These are phyloP conservation scores for Ginglymostoma cirratum DNA, from an alignment of 2,113 vertebrate species.

Conservation along the genomic window DNA sequence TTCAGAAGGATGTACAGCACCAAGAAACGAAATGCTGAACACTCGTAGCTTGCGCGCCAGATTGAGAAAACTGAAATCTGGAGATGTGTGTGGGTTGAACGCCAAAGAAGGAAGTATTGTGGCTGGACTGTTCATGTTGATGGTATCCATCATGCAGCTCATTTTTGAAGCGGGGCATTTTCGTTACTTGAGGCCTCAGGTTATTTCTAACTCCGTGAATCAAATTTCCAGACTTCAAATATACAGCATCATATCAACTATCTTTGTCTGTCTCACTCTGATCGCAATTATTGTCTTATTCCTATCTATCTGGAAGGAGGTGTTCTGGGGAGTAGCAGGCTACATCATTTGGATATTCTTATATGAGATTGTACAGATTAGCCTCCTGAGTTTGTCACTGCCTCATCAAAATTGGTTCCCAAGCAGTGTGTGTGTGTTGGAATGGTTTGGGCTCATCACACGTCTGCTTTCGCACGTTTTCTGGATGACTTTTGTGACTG, in stretches of 20 bases:
- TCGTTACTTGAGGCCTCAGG: background rate
- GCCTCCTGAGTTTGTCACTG: background rate
- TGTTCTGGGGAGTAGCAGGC: background rate
- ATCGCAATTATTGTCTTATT: background rate
- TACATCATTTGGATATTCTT: background rate
- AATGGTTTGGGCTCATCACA: background rate
- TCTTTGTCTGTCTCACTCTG: background rate
- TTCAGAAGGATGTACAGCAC: background rate
- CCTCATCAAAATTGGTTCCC: rapidly evolving
- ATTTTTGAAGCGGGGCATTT: background rate
- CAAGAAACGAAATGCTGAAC: background rate
- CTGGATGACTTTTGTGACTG: background rate
- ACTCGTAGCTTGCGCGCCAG: background rate
- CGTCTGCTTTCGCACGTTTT: background rate
- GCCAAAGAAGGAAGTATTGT: background rate
- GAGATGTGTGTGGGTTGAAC: background rate
- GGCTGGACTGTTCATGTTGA: background rate
- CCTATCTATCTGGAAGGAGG: background rate
- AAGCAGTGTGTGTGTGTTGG: background rate
- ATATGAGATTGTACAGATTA: background rate
- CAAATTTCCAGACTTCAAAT: background rate
- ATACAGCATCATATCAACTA: background rate
- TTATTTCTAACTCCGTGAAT: background rate
- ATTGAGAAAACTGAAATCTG: background rate
- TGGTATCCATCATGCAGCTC: background rate